These are phyloP conservation scores for Platycheirus rosarum DNA, from an alignment of 2,888 invertebrate genomes.

Conservation along the genomic window DNA sequence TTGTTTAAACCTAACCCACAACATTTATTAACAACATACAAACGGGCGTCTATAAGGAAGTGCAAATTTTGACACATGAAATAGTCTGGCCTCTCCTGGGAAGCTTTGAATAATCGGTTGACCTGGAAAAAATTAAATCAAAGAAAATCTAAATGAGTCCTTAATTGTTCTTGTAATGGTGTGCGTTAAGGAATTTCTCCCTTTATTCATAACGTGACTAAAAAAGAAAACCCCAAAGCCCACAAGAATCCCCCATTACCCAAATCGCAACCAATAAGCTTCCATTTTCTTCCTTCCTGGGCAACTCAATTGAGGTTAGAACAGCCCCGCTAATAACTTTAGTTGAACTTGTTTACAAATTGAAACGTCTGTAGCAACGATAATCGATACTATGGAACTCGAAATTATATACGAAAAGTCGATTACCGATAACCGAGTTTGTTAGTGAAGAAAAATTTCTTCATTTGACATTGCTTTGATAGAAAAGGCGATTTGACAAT, in stretches of 20 bases:
- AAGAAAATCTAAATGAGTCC: conserved; percentile 15
- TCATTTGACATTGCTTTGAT: conserved; percentile 57
- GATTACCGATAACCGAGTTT: conserved; percentile 22
- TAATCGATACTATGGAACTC: conserved; percentile 52
- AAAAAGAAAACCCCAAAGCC: conserved; percentile 46
- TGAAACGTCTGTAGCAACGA: conserved; percentile 70
- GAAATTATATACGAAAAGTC: conserved; percentile 31
- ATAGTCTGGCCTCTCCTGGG: conserved; percentile 1
- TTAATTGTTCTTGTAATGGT: conserved; percentile 25
- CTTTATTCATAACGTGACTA: conserved; percentile 57
- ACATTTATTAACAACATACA: no score
- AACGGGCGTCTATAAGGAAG: background rate
- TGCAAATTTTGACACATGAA: conserved; percentile 6
- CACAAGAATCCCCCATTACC: conserved; percentile 26
- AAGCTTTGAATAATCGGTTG: conserved; percentile 37
- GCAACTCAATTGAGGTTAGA: conserved; percentile 56
- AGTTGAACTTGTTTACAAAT: conserved; percentile 64
- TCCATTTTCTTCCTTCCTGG: conserved; percentile 60
- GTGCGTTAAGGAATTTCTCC: conserved; percentile 49
- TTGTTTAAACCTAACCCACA: conserved; percentile 1
- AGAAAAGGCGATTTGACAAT: conserved; percentile 34
- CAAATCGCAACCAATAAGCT: conserved; percentile 50
- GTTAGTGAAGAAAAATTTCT: conserved; percentile 49
- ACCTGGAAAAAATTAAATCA: conserved; percentile 27
- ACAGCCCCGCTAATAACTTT: conserved; percentile 56